phyloP scores from a whole-genome alignment of 53 echinoderm and acorn worm genomes.

The Holothuria scabra region DNA sequence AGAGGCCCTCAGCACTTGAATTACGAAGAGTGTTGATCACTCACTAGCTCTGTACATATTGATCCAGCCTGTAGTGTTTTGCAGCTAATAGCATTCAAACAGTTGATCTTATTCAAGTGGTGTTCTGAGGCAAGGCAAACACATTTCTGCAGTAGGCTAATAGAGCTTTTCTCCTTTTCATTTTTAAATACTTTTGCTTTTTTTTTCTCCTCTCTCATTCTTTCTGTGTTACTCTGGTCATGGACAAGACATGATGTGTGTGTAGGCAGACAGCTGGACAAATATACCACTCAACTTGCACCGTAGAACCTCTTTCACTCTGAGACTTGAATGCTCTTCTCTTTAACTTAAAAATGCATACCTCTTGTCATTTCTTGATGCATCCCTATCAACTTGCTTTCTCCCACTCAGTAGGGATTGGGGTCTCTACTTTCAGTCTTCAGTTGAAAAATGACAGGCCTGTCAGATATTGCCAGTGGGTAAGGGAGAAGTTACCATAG shows the following conservation, averaged over 20 bases:
- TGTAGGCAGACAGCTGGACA: conserved; percentile 20
- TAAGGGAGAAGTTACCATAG: no score
- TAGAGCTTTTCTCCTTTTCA: background rate
- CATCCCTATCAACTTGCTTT: no score
- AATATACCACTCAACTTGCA: background rate
- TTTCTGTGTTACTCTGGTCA: background rate
- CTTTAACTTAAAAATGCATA: no score
- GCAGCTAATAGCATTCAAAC: conserved; percentile 52
- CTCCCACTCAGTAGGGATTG: no score
- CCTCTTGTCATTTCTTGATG: no score
- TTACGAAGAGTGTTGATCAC: conserved; percentile 31
- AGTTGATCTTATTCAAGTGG: conserved; percentile 56
- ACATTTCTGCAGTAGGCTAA: conserved; percentile 12
- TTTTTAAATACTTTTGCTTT: conserved; percentile 34
- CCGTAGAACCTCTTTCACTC: no score
- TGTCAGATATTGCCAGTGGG: no score
- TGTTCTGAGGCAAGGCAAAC: conserved; percentile 29
- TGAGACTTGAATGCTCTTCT: no score
- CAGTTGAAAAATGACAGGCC: no score
- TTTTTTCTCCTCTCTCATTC: background rate
- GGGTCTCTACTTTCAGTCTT: no score
- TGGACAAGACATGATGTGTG: conserved; percentile 7
- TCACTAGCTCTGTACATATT: conserved; percentile 44
- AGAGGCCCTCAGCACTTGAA: conserved; percentile 51
- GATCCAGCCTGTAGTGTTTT: conserved; percentile 53